Evolutionary conservation across 2,113 vertebrate species (phyloP).

Genomic region (Podarcis cretensis): DNA sequence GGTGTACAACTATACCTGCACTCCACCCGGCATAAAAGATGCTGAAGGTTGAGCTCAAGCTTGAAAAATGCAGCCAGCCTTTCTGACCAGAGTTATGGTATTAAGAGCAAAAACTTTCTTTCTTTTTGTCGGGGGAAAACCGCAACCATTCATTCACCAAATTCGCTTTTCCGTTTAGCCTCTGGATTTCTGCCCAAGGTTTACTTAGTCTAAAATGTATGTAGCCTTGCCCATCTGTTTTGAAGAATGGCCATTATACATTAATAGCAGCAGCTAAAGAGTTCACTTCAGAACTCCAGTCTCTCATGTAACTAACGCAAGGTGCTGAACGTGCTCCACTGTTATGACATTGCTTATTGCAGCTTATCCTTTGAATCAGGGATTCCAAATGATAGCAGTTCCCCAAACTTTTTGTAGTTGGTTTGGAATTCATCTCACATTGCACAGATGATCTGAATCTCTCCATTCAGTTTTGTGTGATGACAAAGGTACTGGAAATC

Average conservation of each 20-base stretch:
- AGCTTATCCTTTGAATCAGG: neutral
- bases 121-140: neutral
- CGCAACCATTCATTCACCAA: neutral
- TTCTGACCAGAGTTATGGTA: neutral
- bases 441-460: neutral
- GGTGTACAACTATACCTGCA: neutral
- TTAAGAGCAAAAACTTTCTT: conserved; percentile 5
- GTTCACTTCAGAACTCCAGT: neutral
- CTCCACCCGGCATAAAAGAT: neutral
- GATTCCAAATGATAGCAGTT: neutral
- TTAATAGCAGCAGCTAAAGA: conserved; percentile 1
- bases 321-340: neutral
- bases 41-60: neutral
- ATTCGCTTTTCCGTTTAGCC: neutral
- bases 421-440: neutral
- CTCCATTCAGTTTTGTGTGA: neutral
- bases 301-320: neutral
- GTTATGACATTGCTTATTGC: neutral
- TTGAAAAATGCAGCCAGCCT: neutral
- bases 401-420: neutral
- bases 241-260: neutral
- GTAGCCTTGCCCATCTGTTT: neutral
- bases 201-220: neutral
- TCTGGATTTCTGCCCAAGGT: neutral
- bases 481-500: neutral